Evolutionary conservation across 2,797 vertebrate genomes (phyloP).

Genomic region (Melanotaenia parkinsoni): DNA sequence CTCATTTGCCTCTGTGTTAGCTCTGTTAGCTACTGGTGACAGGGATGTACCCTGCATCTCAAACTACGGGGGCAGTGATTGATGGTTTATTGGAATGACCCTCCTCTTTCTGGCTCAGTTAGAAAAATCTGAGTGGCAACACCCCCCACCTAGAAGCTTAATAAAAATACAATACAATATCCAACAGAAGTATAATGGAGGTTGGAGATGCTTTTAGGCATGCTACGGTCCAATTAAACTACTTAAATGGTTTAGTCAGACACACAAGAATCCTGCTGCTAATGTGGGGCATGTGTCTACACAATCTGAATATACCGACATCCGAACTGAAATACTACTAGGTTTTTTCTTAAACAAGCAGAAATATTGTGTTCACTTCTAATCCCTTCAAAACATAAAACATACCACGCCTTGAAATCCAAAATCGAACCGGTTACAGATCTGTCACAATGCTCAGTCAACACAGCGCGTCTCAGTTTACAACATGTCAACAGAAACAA

Average conservation of each 20-base stretch:
- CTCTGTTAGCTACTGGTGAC: background rate
- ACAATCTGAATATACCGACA: background rate
- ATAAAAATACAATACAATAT: conserved; percentile 40
- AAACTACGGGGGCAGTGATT: background rate
- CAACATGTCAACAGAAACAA: conserved; percentile 54
- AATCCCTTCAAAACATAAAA: too few species aligned
- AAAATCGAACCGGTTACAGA: too few species aligned
- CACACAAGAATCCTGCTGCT: conserved; percentile 1
- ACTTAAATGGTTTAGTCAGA: conserved; percentile 2
- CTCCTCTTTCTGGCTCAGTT: conserved; percentile 21
- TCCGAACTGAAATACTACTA: background rate
- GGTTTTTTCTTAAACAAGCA: too few species aligned
- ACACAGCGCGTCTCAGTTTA: background rate
- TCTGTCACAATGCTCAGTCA: too few species aligned
- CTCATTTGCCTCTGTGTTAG: background rate
- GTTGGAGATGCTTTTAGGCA: conserved; percentile 20
- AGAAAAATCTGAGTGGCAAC: conserved; percentile 26
- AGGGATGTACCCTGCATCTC: background rate
- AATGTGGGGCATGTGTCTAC: background rate
- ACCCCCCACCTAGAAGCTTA: conserved; percentile 27
- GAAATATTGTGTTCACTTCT: too few species aligned
- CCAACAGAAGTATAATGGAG: conserved; percentile 1
- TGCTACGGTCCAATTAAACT: background rate
- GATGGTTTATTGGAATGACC: background rate
- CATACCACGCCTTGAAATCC: too few species aligned